A percentile compares a stretch with the other conserved stretches of the same genome.
phyloP scores from a whole-genome alignment of 2,113 vertebrate genomes.

The Alligator sinensis region DNA sequence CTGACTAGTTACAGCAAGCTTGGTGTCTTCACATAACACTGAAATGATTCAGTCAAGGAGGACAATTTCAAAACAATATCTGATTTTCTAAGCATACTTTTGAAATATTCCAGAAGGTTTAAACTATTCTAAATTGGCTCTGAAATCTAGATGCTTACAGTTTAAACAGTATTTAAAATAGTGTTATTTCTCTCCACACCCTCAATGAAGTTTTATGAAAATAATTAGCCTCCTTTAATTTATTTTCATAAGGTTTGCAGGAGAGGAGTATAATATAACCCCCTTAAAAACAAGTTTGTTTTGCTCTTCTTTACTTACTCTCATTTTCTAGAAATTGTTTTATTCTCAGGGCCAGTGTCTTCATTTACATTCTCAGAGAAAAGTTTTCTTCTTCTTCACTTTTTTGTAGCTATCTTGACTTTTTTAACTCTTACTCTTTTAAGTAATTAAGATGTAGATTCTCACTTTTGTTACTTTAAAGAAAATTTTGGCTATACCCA shows the following conservation, averaged over 20 bases:
- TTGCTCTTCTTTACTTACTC: not conserved
- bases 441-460: too few species aligned
- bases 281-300: not conserved
- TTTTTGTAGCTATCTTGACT: not conserved
- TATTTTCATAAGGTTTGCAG: not conserved
- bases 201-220: not conserved
- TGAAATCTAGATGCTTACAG: too few species aligned
- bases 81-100: too few species aligned
- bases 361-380: not conserved
- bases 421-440: not conserved
- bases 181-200: too few species aligned
- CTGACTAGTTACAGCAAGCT: too few species aligned
- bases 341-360: not conserved
- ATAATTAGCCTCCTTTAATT: not conserved
- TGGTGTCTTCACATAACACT: too few species aligned
- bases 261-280: not conserved
- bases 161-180: too few species aligned
- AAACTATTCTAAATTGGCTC: too few species aligned
- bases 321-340: not conserved
- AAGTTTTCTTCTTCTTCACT: not conserved
- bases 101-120: too few species aligned
- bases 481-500: not conserved
- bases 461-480: too few species aligned
- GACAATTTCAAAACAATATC: too few species aligned
- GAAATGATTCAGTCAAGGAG: too few species aligned